Base-by-base conservation (phyloP, 2,113 vertebrate species). In the Lethenteron reissneri region DNA sequence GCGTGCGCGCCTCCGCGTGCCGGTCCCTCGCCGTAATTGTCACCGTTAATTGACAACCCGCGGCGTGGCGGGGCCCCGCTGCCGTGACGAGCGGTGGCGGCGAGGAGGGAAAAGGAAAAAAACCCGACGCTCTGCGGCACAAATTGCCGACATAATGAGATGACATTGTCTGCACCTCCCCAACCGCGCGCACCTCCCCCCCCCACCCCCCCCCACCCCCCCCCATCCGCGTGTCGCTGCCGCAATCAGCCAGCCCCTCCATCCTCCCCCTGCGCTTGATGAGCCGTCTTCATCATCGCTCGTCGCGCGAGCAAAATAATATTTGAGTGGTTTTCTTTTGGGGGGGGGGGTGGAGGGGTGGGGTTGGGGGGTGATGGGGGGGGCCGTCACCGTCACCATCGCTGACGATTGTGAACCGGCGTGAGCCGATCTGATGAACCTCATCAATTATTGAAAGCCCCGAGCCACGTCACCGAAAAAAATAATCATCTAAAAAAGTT, bases 21-120 rank as follows among this genome's bases (percentile, higher is more conserved):
- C 41, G 41, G 41, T 41, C 41, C 41, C 41, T 84, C 83, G 82
- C 82, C 84, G 83, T 85, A 85, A 86, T 86, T 86, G 84, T 86
- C 85, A 85, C 83, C 85, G 86, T 85, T 86, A 86, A 87, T 81
- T 86, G 85, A 86, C 84, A 86, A 86, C 81, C 85, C 83, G 85
- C 83, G 84, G 86, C 84, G 84, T 80, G 82, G 83, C 80, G 81
- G 82, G 83, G 85, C 83, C 83, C 83, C 84, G 80, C 81, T 80
- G 81, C 83, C 80, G 83, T 83, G 84, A 83, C 80, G 84, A 80
- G 64, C 11, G 64, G 41, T 7, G 41, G 41, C 41, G 41, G 41
- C 41, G 41, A 41, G 41, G 41, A 41, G 41, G 41, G 41, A 41
- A 41, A 41, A 41, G 7, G 41, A 6, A 41, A 41, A 41, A 41